phyloP scores from a whole-genome alignment of 2,113 vertebrate genomes.

The Toxotes jaculatrix region DNA sequence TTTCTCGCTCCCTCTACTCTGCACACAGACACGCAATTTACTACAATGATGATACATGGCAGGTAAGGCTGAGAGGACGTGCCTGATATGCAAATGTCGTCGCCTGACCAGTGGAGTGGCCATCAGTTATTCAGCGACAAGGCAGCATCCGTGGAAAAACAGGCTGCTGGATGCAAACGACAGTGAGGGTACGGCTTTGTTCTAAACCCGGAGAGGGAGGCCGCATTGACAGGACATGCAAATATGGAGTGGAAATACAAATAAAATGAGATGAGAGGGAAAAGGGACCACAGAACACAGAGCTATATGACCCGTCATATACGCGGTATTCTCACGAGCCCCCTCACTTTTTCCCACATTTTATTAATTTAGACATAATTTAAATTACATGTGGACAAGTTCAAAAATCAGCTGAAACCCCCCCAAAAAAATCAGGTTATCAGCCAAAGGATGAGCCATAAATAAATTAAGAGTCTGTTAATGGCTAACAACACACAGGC shows the following conservation, averaged over 20 bases:
- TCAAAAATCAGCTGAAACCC: too few species aligned
- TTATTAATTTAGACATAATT: neutral
- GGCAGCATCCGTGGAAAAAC: slow-evolving; percentile 64
- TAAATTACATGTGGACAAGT: too few species aligned
- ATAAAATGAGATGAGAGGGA: slow-evolving; percentile 6
- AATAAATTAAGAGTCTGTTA: neutral
- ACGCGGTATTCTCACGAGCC: too few species aligned
- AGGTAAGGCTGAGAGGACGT: slow-evolving; percentile 41
- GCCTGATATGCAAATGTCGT: slow-evolving; percentile 76
- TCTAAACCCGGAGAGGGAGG: slow-evolving; percentile 34
- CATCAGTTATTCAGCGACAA: slow-evolving; percentile 68
- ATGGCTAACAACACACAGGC: neutral
- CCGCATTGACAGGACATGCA: slow-evolving; percentile 66
- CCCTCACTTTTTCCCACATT: neutral
- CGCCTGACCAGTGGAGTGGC: slow-evolving; percentile 33
- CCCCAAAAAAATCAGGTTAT: neutral
- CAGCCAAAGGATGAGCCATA: neutral
- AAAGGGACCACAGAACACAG: neutral
- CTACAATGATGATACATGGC: neutral
- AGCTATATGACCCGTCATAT: neutral
- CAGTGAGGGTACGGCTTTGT: slow-evolving; percentile 63
- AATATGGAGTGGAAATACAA: slow-evolving; percentile 73
- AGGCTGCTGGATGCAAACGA: slow-evolving; percentile 75
- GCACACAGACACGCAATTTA: neutral
- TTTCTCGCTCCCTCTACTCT: slow-evolving; percentile 8